Percentiles rank a stretch among this genome's conserved stretches.
phyloP scores from a whole-genome alignment of 1,140 invertebrate genomes.

The Drusus annulatus region DNA sequence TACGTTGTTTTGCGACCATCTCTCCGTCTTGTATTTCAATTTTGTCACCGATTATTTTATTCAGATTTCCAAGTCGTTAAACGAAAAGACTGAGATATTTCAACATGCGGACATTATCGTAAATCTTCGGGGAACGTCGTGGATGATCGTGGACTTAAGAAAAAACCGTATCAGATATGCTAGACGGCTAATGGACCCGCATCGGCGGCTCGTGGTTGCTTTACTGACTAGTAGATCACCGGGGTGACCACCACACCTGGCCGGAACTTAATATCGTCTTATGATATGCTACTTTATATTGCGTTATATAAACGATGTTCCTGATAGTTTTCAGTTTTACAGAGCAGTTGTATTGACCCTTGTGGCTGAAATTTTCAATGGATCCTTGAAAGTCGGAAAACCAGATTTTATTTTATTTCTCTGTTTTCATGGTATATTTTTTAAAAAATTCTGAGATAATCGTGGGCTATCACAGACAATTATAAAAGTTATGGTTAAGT shows the following conservation, averaged over 20 bases:
- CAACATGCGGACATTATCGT: constrained; percentile 55
- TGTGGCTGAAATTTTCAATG: too few species aligned
- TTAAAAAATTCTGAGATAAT: too few species aligned
- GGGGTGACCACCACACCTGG: constrained; percentile 14
- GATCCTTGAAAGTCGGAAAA: too few species aligned
- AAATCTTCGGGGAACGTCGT: constrained; percentile 49
- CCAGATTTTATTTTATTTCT: too few species aligned
- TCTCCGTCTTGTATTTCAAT: constrained; percentile 14
- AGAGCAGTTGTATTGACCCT: too few species aligned
- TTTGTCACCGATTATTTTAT: constrained; percentile 53
- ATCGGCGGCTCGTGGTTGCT: constrained; percentile 31
- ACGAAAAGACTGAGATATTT: constrained; percentile 50
- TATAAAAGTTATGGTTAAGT: too few species aligned
- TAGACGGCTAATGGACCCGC: constrained; percentile 39
- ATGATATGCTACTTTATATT: too few species aligned
- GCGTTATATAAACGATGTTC: too few species aligned
- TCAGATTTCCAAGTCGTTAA: constrained; percentile 54
- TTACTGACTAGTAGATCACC: background rate
- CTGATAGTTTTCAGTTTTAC: too few species aligned
- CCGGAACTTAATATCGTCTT: too few species aligned
- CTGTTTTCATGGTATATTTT: too few species aligned
- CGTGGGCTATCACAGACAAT: too few species aligned
- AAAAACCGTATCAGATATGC: constrained; percentile 47
- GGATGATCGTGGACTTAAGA: constrained; percentile 34
- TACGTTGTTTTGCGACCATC: constrained; percentile 40